Base-by-base conservation (phyloP, 37 sponge, comb jelly and placozoan species). In the Haliclona indistincta region DNA sequence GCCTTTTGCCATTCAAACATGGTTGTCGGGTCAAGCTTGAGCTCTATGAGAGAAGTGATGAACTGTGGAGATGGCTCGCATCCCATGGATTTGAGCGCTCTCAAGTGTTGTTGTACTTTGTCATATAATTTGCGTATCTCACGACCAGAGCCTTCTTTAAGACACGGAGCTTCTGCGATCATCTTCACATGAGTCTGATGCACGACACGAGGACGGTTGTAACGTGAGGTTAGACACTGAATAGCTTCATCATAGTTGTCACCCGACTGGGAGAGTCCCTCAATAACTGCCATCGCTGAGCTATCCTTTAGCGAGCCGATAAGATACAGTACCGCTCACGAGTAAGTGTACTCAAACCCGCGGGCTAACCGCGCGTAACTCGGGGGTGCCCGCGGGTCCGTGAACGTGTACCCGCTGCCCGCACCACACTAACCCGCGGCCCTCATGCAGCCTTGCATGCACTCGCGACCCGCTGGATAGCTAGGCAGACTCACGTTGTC, bases 141-240 rank as follows among this genome's bases (percentile, higher is more conserved):
- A 23, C 35, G 45, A 33, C 79, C 79, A 68, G 34, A 68, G 13
- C 79, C 79, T 34, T 78, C 68, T 34, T 68, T 78, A 29, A 78
- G 32, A 43, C 58, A 22, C 4, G 79, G 79, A n/a, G 68, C 34
- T 41, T 78, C 68, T 17, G 56, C 41, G 22, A 78, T 78, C 58
- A 78, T 23, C 66, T 54, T 68, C 7, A 76, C 77, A 47, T 76
- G 77, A 32, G 77, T 76, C n/a, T 55, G 77, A 23, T 76, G 77
- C 22, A 76, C 65, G 37, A 76, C 67, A 35, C 77, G 77, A 19
- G 77, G 53, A 4, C 77, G 34, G 38, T 65, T 43, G 32, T n/a
- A n/a, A 17, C 68, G 79, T 17, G 68, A 67, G 33, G 67, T 78
- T 38, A 78, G 68, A 45, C 79, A 78, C 30, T 78, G 54, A 33